A percentile compares a stretch with the other conserved stretches of the same genome.
Conservation (phyloP, 2,797 vertebrate species). For the Syndactyla subalaris region DNA sequence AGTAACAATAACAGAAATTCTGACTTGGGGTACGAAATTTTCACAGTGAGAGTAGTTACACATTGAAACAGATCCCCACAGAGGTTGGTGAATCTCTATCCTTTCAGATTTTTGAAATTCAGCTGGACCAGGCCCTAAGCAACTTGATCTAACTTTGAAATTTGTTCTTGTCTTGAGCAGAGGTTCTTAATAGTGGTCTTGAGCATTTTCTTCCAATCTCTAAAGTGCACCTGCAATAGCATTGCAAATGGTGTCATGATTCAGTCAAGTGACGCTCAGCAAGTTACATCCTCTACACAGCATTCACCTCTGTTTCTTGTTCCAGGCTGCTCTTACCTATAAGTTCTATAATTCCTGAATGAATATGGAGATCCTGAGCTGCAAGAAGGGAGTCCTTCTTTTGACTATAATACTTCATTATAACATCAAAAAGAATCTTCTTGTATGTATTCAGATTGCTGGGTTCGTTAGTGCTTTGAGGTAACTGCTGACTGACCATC, state of each 20-base stretch:
- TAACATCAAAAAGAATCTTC: slow-evolving; percentile 85
- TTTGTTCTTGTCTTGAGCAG: not conserved
- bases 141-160: not conserved
- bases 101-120: not conserved
- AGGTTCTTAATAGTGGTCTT: not conserved
- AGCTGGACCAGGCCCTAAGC: not conserved
- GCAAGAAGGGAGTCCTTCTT: slow-evolving; percentile 81
- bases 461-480: slow-evolving; percentile 57
- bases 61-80: not conserved
- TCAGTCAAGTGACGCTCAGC: not conserved
- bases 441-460: slow-evolving; percentile 74
- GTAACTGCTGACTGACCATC: slow-evolving; percentile 82
- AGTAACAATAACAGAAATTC: not conserved
- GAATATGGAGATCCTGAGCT: slow-evolving; percentile 80
- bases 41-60: not conserved
- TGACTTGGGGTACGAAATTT: not conserved
- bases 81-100: not conserved
- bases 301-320: not conserved
- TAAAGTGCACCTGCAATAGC: not conserved
- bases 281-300: not conserved
- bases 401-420: slow-evolving; percentile 86
- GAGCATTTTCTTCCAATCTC: not conserved
- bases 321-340: slow-evolving; percentile 78
- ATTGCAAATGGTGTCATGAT: not conserved
- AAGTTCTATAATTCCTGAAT: slow-evolving; percentile 82